Percentiles rank a stretch among this genome's conserved stretches.
Conservation (phyloP, 2,888 invertebrate species). For the Diloba caeruleocephala region DNA sequence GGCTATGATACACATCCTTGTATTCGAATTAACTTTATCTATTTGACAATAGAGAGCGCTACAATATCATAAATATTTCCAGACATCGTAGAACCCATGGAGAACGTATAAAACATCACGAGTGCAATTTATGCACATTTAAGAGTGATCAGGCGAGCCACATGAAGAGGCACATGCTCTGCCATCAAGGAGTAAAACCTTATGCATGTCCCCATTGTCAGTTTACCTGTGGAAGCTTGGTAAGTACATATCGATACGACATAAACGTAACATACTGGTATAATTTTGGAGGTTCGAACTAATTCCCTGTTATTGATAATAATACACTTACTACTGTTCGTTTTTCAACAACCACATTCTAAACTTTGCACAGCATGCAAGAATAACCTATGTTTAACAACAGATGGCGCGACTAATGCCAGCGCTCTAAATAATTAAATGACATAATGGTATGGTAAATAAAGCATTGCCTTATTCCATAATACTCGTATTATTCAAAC, state of each 20-base stretch:
- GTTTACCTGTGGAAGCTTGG: constrained; percentile 93
- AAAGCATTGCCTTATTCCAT: too few species aligned
- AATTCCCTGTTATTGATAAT: too few species aligned
- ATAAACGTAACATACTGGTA: background rate
- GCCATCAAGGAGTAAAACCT: constrained; percentile 95
- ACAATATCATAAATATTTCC: constrained; percentile 42
- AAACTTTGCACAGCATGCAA: too few species aligned
- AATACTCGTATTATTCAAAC: too few species aligned
- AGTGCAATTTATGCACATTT: constrained; percentile 92
- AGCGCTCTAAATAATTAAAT: too few species aligned
- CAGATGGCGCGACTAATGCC: too few species aligned
- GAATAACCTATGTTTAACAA: too few species aligned
- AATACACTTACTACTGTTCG: too few species aligned
- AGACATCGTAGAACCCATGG: constrained; percentile 91
- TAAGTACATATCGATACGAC: constrained; percentile 72
- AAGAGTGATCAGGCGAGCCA: constrained; percentile 91
- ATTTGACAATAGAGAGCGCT: constrained; percentile 52
- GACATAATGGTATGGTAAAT: too few species aligned
- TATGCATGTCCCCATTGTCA: constrained; percentile 95
- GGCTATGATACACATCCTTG: too few species aligned
- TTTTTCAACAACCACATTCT: too few species aligned
- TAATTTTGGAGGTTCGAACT: too few species aligned
- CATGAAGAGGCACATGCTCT: constrained; percentile 93
- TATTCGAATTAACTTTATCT: constrained; percentile 2
- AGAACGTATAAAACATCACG: constrained; percentile 82